A percentile compares a stretch with the other conserved stretches of the same genome.
Conservation (phyloP, 2,113 vertebrate genomes). For the Hemiscyllium ocellatum region DNA sequence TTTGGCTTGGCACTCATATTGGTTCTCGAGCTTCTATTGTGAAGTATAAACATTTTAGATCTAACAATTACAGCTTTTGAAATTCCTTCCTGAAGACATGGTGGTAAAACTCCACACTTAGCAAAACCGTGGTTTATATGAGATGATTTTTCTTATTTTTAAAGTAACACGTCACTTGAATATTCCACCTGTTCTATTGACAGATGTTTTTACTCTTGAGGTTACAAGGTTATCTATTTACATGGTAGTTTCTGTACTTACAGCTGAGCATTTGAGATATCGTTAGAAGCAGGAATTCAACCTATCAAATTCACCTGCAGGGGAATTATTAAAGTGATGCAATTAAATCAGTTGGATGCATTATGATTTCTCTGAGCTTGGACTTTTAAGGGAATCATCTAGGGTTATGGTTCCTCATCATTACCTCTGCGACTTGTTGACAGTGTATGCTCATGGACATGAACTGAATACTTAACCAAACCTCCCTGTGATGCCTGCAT, state of each 20-base stretch:
- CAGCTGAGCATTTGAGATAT: neutral
- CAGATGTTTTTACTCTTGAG: neutral
- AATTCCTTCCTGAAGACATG: neutral
- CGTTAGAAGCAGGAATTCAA: neutral
- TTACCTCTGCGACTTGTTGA: neutral
- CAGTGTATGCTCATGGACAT: neutral
- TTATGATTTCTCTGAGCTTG: neutral
- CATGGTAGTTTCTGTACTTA: neutral
- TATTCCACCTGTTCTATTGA: neutral
- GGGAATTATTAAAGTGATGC: neutral
- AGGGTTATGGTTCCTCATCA: neutral
- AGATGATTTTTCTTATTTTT: neutral
- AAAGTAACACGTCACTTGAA: neutral
- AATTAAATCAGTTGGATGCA: neutral
- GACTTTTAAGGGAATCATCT: neutral
- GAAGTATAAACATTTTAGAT: slow-evolving; percentile 9
- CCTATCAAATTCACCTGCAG: neutral
- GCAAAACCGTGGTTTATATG: neutral
- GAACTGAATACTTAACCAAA: neutral
- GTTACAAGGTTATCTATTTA: neutral
- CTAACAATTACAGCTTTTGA: slow-evolving; percentile 8
- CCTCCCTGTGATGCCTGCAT: neutral
- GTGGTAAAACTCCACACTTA: neutral
- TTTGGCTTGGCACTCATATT: slow-evolving; percentile 22
- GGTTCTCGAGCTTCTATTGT: neutral